Evolutionary conservation across 2,113 vertebrate genomes (phyloP).

Genomic region (Neoarius graeffei): DNA sequence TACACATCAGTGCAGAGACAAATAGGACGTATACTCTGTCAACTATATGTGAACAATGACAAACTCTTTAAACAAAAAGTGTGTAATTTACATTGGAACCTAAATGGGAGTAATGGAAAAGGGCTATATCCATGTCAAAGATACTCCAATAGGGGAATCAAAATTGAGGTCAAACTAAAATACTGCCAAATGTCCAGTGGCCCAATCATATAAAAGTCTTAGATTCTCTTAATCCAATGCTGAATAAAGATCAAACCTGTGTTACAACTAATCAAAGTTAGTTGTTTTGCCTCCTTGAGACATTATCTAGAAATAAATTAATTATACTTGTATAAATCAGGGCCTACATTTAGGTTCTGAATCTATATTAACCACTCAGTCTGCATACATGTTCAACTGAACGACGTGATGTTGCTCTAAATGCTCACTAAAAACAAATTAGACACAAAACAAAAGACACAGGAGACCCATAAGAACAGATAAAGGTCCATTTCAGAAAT

Average conservation of each 20-base stretch:
- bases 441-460: not conserved
- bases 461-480: not conserved
- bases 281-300: not conserved
- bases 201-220: not conserved
- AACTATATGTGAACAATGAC: not conserved
- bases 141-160: not conserved
- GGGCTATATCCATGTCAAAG: not conserved
- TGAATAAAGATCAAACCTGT: not conserved
- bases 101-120: not conserved
- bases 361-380: not conserved
- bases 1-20: slow-evolving; percentile 1
- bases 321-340: not conserved
- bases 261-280: not conserved
- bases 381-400: not conserved
- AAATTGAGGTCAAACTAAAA: not conserved
- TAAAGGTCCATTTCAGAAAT: not conserved
- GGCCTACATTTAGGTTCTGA: not conserved
- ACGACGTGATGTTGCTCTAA: not conserved
- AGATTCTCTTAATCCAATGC: not conserved
- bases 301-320: not conserved
- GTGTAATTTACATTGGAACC: not conserved
- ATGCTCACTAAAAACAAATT: slow-evolving; percentile 7
- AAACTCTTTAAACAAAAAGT: not conserved
- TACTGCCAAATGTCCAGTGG: not conserved
- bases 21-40: not conserved